phyloP scores from a whole-genome alignment of 2,113 vertebrate species.

The Bujurquina vittata region DNA sequence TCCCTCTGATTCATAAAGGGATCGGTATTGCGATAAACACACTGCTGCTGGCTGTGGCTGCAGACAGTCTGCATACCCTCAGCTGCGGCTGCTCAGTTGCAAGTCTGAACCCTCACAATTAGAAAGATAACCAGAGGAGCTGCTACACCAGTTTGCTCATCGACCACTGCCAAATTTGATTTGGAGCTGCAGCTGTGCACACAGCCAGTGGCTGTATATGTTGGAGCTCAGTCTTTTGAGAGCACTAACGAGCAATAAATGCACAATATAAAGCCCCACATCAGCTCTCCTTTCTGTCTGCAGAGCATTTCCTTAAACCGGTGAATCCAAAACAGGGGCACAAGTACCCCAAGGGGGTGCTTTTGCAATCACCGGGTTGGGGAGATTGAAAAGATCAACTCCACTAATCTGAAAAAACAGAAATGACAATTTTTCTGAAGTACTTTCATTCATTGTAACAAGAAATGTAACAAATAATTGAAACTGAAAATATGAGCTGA shows the following conservation, averaged over 20 bases:
- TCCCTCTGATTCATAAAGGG: background rate
- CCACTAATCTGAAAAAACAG: background rate
- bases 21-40: background rate
- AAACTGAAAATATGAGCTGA: background rate
- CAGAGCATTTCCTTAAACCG: background rate
- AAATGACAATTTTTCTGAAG: background rate
- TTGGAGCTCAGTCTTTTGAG: background rate
- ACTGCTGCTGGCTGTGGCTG: background rate
- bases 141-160: background rate
- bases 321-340: background rate
- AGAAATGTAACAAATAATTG: background rate
- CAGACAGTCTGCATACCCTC: background rate
- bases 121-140: constrained; percentile 12
- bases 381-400: background rate
- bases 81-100: constrained; percentile 15
- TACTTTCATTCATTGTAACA: background rate
- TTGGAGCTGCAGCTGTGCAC: background rate
- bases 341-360: background rate
- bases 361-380: background rate
- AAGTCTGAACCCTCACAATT: background rate
- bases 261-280: background rate
- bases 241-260: background rate
- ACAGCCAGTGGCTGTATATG: background rate
- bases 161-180: background rate
- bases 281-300: background rate